These are phyloP conservation scores for Oryzias javanicus DNA, from an alignment of 2,113 vertebrate genomes.

Conservation along the genomic window DNA sequence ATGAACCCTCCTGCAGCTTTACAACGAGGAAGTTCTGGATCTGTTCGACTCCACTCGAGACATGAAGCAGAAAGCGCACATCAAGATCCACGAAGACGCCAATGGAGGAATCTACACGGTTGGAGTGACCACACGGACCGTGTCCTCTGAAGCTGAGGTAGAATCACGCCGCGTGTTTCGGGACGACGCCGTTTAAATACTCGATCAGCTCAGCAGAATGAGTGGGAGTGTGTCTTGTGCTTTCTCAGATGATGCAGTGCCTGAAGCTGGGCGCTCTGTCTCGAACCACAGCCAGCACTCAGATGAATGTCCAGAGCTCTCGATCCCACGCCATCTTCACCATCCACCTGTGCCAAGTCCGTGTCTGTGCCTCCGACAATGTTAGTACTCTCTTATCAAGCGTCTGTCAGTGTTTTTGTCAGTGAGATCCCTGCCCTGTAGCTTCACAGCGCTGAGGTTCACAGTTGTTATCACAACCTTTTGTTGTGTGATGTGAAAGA, in stretches of 20 bases:
- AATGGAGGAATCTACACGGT: constrained; percentile 94
- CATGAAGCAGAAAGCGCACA: constrained; percentile 93
- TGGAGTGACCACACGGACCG: constrained; percentile 90
- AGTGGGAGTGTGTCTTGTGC: too few relatives aligned
- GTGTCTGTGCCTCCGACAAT: constrained; percentile 84
- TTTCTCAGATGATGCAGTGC: constrained; percentile 94
- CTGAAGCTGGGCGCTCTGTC: constrained; percentile 93
- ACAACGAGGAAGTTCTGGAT: constrained; percentile 82
- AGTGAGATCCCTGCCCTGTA: background rate
- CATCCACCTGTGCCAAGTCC: constrained; percentile 93
- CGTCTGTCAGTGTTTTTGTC: background rate
- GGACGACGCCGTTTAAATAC: too few relatives aligned
- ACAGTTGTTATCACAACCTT: too few relatives aligned
- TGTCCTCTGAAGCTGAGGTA: constrained; percentile 89
- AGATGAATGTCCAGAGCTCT: constrained; percentile 99
- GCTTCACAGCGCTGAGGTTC: too few relatives aligned
- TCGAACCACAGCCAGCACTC: constrained; percentile 95
- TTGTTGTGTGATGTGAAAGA: too few relatives aligned
- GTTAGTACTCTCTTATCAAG: constrained; percentile 66
- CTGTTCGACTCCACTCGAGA: constrained; percentile 93
- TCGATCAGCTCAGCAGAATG: too few relatives aligned
- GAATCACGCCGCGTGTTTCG: background rate
- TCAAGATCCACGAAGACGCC: constrained; percentile 95
- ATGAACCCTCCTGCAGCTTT: constrained; percentile 52
- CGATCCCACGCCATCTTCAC: constrained; percentile 97